Percentiles rank a stretch among this genome's conserved stretches.
phyloP scores from a whole-genome alignment of 2,797 vertebrate genomes.

The Sitta carolinensis region DNA sequence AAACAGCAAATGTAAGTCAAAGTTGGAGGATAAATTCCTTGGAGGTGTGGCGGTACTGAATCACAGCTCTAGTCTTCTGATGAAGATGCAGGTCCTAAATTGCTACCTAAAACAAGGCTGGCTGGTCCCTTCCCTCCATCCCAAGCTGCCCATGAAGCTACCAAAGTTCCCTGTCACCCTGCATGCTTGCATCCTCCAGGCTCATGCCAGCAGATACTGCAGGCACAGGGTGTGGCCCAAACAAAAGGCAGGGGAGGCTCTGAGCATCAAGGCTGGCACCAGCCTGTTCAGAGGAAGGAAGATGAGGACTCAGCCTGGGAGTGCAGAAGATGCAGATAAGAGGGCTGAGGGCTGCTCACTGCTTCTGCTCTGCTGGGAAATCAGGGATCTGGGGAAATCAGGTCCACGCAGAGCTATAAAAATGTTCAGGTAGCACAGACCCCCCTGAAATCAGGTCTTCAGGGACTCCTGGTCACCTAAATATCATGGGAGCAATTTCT shows the following conservation, averaged over 20 bases:
- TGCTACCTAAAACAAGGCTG: background rate
- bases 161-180: background rate
- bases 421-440: background rate
- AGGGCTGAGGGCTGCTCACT: background rate
- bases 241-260: background rate
- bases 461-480: background rate
- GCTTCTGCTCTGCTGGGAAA: background rate
- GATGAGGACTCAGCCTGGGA: background rate
- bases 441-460: background rate
- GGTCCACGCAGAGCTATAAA: background rate
- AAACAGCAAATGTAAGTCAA: constrained; percentile 62
- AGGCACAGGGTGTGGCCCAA: background rate
- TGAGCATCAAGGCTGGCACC: background rate
- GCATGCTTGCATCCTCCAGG: background rate
- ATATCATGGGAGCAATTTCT: background rate
- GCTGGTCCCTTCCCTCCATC: background rate
- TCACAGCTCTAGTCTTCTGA: background rate
- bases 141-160: background rate
- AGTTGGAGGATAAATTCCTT: constrained; percentile 47
- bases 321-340: background rate
- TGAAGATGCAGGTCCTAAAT: background rate
- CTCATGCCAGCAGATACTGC: background rate
- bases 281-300: accelerated
- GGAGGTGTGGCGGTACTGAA: constrained; percentile 43
- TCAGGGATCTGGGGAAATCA: background rate